Evolutionary conservation across 2,113 vertebrate species (phyloP), one percentile per base, ranked within the genome.

Genomic region (Epinephelus fuscoguttatus): DNA sequence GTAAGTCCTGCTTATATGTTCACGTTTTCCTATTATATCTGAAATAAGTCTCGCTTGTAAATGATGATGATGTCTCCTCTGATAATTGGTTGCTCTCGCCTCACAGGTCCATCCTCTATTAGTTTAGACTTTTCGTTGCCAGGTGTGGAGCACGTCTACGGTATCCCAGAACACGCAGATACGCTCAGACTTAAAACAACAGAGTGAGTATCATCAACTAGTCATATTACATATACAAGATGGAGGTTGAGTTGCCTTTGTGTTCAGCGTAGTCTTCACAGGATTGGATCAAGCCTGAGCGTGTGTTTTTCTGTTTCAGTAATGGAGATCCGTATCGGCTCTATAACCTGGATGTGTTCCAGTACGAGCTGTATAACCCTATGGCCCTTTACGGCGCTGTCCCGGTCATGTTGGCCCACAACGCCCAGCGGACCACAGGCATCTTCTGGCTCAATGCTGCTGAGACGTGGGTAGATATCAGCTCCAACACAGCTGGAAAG

Each of bases 361-460:
- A 99, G 90, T 99, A 99, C 1, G 98, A 99, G 88, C 86, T 99
- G 2, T 93, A 95, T 86, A 98, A 96, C 70, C 96, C 96, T 19
- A 99, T 99, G 98, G 97, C 98, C 0, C 94, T 99, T 1, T 99
- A 98, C 0, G 97, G 97, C 0, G 93, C 97, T 0, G 96, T 99
- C 1, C 98, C 98, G 0, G 93, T 98, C n/a, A 95, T 99, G 55
- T 81, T 99, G 55, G 97, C 97, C 0, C 98, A 98, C 92, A 96
- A 88, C 8, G 0, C 93, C 4, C 95, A 96, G 37, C 94, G 96
- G 1, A 96, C 97, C 40, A 94, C 97, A 45, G 98, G 96, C 19
- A 90, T 99, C 81, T 98, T 99, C 90, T 99, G 97, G 98, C 95
- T 98, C 62, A 99, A 98, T n/a, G 97, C 97, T 0, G 97, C 98